These are phyloP conservation scores for Prosapia bicincta DNA, from an alignment of 2,888 invertebrate genomes.

Conservation along the genomic window DNA sequence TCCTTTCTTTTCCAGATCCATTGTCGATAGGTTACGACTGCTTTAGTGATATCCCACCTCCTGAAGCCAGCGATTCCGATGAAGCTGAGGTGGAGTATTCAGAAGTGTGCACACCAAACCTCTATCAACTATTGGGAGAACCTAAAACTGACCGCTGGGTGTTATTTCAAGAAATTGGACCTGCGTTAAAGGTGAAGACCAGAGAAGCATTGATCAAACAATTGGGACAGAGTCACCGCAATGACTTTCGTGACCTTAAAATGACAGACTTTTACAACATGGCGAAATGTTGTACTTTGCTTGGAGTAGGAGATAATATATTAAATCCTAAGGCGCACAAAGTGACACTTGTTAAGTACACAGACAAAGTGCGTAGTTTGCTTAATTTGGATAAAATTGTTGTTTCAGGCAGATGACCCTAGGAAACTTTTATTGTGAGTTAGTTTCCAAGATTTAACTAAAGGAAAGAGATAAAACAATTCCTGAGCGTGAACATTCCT, in stretches of 20 bases:
- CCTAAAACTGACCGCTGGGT: slow-evolving; percentile 72
- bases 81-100: slow-evolving; percentile 70
- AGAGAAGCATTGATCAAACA: slow-evolving; percentile 75
- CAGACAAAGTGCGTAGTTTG: slow-evolving; percentile 76
- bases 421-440: neutral
- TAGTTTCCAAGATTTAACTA: neutral
- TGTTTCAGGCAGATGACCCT: slow-evolving; percentile 54
- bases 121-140: slow-evolving; percentile 68
- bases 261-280: slow-evolving; percentile 77
- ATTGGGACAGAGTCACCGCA: slow-evolving; percentile 50
- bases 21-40: slow-evolving; percentile 58
- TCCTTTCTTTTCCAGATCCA: slow-evolving; percentile 52
- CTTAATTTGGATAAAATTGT: slow-evolving; percentile 75
- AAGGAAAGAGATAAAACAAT: neutral
- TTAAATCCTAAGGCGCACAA: slow-evolving; percentile 77
- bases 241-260: slow-evolving; percentile 61
- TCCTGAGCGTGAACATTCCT: neutral
- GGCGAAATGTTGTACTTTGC: slow-evolving; percentile 73
- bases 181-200: slow-evolving; percentile 73
- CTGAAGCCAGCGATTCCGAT: slow-evolving; percentile 42
- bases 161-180: slow-evolving; percentile 73
- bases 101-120: slow-evolving; percentile 72
- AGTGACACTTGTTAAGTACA: slow-evolving; percentile 78
- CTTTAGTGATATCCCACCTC: slow-evolving; percentile 55
- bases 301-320: slow-evolving; percentile 69